Percentiles rank a stretch among this genome's conserved stretches.
phyloP scores from a whole-genome alignment of 2,888 invertebrate species.

The Priocnemis perturbator region DNA sequence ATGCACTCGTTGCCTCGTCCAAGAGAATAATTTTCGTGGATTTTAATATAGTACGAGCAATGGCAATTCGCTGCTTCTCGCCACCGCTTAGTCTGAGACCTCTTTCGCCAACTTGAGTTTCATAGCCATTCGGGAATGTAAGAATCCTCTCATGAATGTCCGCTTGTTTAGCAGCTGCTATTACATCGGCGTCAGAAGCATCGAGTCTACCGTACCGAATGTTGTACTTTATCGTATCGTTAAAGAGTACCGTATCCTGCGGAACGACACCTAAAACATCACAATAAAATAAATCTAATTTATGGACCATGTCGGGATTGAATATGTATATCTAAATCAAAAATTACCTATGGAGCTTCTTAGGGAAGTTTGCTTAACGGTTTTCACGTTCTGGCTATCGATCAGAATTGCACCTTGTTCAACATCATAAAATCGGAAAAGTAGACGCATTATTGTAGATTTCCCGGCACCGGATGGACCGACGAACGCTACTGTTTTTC shows the following conservation, averaged over 20 bases:
- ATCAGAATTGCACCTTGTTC: conserved; percentile 90
- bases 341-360: conserved; percentile 83
- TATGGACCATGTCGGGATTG: neutral
- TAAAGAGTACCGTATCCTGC: conserved; percentile 97
- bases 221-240: conserved; percentile 94
- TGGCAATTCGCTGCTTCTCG: conserved; percentile 98
- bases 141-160: conserved; percentile 95
- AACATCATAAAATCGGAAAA: conserved; percentile 98
- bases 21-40: conserved; percentile 92
- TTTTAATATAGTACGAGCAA: conserved; percentile 95
- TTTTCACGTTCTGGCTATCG: conserved; percentile 92
- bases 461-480: conserved; percentile 96
- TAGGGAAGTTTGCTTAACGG: conserved; percentile 90
- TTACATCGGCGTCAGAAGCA: conserved; percentile 88
- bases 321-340: neutral
- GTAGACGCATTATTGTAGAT: conserved; percentile 94
- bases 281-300: neutral
- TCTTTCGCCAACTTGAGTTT: conserved; percentile 94
- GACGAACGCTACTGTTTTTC: conserved; percentile 91
- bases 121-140: conserved; percentile 93
- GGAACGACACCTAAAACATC: conserved; percentile 86
- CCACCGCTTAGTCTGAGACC: conserved; percentile 97
- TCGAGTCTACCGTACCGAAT: conserved; percentile 92
- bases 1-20: conserved; percentile 96
- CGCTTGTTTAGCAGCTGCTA: conserved; percentile 92